A percentile compares a stretch with the other conserved stretches of the same genome.
Evolutionary conservation across 2,113 vertebrate genomes (phyloP).

Genomic region (Myodes glareolus): DNA sequence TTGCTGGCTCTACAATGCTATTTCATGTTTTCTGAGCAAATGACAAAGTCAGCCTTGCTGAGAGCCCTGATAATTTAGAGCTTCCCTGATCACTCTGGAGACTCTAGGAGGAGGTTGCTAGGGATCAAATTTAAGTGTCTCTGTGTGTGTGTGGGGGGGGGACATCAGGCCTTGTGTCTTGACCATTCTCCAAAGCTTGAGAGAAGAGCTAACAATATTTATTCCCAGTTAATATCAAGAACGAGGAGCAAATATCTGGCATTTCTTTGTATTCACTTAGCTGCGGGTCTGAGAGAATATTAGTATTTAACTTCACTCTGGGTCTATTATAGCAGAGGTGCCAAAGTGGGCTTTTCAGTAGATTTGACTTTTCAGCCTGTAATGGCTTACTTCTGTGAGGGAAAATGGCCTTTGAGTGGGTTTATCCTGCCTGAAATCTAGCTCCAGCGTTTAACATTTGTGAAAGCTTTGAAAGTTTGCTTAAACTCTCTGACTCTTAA

Average conservation of each 20-base stretch:
- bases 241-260: not conserved
- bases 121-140: not conserved
- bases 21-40: conserved; percentile 58
- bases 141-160: not conserved
- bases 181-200: conserved; percentile 21
- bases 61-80: not conserved
- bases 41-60: not conserved
- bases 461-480: conserved; percentile 27
- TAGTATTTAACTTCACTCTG: conserved; percentile 20
- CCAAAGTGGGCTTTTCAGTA: conserved; percentile 9
- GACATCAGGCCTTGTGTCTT: not conserved
- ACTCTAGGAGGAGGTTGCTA: not conserved
- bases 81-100: conserved; percentile 19
- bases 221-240: not conserved
- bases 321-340: not conserved
- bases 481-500: not conserved
- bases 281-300: not conserved
- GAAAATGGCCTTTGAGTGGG: not conserved
- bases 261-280: not conserved
- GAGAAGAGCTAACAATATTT: conserved; percentile 4
- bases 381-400: not conserved
- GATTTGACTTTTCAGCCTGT: not conserved
- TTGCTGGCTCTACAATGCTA: not conserved
- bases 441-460: not conserved
- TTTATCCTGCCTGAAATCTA: not conserved